phyloP scores from a whole-genome alignment of 2,113 vertebrate genomes.

The Sylvietta virens region DNA sequence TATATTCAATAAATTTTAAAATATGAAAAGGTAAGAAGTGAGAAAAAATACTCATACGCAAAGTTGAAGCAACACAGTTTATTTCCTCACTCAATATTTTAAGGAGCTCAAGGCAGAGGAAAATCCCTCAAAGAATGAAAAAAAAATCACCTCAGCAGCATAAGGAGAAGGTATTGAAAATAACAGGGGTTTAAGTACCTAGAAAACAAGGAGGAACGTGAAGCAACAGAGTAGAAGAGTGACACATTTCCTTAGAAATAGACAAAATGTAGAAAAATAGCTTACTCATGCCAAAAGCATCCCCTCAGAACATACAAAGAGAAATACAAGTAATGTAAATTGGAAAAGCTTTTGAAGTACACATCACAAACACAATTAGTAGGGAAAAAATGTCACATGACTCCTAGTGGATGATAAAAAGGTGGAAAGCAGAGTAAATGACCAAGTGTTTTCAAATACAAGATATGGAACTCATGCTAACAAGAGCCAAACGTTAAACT shows the following conservation, averaged over 20 bases:
- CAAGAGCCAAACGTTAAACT: background rate
- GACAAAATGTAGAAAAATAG: background rate
- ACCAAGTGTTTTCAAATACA: background rate
- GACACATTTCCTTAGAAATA: background rate
- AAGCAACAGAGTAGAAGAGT: background rate
- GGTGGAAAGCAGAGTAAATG: background rate
- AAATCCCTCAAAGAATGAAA: background rate
- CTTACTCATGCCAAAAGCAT: background rate
- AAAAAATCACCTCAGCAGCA: background rate
- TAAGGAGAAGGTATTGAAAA: background rate
- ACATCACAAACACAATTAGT: background rate
- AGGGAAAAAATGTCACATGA: background rate
- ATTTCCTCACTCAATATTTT: background rate
- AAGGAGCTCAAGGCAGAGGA: background rate
- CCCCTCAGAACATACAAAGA: constrained; percentile 7
- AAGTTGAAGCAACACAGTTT: background rate
- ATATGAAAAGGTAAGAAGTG: background rate
- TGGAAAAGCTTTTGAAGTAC: background rate
- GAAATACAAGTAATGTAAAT: background rate
- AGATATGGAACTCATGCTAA: background rate
- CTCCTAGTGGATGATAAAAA: constrained; percentile 27
- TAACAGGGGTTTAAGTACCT: background rate
- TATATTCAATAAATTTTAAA: background rate
- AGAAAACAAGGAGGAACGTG: background rate
- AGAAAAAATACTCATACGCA: background rate